Evolutionary conservation across 2,888 invertebrate genomes (phyloP), one percentile per base, ranked within the genome.

Genomic region (Tinea trinotella): DNA sequence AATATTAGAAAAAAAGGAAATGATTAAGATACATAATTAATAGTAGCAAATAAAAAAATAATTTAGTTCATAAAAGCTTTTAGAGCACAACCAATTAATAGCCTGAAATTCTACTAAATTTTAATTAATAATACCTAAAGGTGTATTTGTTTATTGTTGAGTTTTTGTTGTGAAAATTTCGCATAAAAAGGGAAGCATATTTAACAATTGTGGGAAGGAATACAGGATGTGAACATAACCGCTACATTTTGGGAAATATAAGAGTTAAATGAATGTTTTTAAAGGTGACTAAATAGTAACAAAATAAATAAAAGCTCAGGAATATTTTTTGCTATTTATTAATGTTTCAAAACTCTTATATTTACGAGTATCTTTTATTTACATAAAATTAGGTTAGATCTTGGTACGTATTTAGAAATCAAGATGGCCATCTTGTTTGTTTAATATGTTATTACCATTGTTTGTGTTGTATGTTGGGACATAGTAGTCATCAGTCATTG

Each of bases 401-500:
- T n/a, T n/a, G 40, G 40, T 40, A 3, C 40, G n/a, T 6, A 12
- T 13, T 35, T 40, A 40, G 15, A 40, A 40, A 40, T 40, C 40
- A 15, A 40, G 40, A 12, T 15, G 13, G 13, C 12, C 3, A 40
- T 40, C 40, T 13, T 40, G 40, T 40, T 40, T 40, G 40, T 40
- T 40, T 13, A n/a, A n/a, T n/a, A 30, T 30, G 20, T 12, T 36
- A 46, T 46, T 19, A 55, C 63, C 63, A 13, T 56, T 61, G 57
- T 64, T 61, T 6, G 77, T 57, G 56, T 80, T 46, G 76, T 17
- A 71, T 69, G n/a, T n/a, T 56, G 78, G 74, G 0, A 70, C 67
- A 46, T 66, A 70, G 63, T 71, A 76, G 54, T 76, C 70, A 12
- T 61, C 58, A 4, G 66, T 64, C 12, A 12, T 50, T 24, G 24